Base-by-base conservation (phyloP, 2,797 vertebrate genomes). In the Schizothorax lantsangensis region DNA sequence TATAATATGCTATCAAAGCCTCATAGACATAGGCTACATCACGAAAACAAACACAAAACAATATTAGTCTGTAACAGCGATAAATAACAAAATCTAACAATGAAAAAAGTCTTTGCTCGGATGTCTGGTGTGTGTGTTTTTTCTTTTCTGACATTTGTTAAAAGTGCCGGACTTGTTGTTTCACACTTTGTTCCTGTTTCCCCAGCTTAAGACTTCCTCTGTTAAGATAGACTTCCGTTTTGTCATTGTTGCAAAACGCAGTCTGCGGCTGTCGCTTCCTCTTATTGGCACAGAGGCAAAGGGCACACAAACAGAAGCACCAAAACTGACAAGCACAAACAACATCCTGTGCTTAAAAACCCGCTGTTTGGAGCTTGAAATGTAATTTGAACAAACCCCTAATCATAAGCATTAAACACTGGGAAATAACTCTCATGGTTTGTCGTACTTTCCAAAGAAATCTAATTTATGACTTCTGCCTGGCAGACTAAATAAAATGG, bases 151-250 rank as follows among this genome's bases (percentile, higher is more conserved):
- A 59, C 64, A 71, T 85, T 33, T 79, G 26, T 30, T 62, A 80
- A 85, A 85, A 79, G 33, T 68, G 83, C 47, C 30, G 36, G 23
- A 59, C 69, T 68, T 80, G 79, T 57, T 82, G 84, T 79, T 72
- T n/a, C 49, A 85, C 83, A 85, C 62, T 79, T 74, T 66, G 84
- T 85, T 86, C 62, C 79, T 84, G 81, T 90, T 84, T 85, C 74
- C 85, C 26, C 62, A 64, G 79, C 38, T 69, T 40, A 75, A 86
- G 54, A 88, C 92, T 95, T 95, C 95, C 95, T 93, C 64, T 93
- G 89, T 92, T 43, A 36, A 86, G 84, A 91, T 73, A 66, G 81
- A 92, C 87, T 94, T 96, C 94, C 93, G 89, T 89, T 93, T 91
- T 85, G 88, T 92, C 79, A 77, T 89, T 91, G 88, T 87, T 89